Percentiles rank a stretch among this genome's conserved stretches.
Evolutionary conservation across 2,113 vertebrate species (phyloP).

Genomic region (Rattus norvegicus): DNA sequence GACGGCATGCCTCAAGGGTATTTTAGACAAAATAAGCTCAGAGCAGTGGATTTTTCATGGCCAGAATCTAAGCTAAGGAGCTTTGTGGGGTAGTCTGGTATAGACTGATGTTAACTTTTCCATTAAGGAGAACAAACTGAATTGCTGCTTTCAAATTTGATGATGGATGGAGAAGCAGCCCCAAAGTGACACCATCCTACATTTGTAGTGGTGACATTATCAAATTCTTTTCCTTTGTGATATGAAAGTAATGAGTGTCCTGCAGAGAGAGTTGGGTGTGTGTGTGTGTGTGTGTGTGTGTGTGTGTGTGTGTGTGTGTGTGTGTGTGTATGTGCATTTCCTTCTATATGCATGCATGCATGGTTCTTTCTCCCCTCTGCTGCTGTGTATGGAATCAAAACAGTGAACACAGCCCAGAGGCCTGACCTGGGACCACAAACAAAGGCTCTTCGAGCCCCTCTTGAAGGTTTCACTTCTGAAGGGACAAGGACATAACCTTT

Average conservation of each 20-base stretch:
- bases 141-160: conserved; percentile 80
- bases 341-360: not conserved
- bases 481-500: not conserved
- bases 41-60: conserved; percentile 23
- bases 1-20: not conserved
- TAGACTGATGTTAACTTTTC: conserved; percentile 81
- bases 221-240: conserved; percentile 60
- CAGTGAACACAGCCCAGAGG: not conserved
- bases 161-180: conserved; percentile 76
- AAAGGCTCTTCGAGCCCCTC: not conserved
- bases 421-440: not conserved
- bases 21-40: conserved; percentile 64
- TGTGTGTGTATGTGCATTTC: too few species aligned
- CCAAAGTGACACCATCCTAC: conserved; percentile 71
- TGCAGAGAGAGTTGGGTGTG: conserved; percentile 65
- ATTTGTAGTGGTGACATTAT: conserved; percentile 76
- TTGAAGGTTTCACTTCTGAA: conserved; percentile 22
- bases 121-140: conserved; percentile 79
- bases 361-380: not conserved
- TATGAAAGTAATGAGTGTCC: conserved; percentile 72
- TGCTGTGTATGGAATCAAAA: conserved; percentile 38
- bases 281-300: not conserved
- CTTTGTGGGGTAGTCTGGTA: conserved; percentile 74
- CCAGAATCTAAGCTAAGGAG: conserved; percentile 68
- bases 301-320: not conserved